Evolutionary conservation across 2,113 vertebrate genomes (phyloP).

Genomic region (Ptyas mucosa): DNA sequence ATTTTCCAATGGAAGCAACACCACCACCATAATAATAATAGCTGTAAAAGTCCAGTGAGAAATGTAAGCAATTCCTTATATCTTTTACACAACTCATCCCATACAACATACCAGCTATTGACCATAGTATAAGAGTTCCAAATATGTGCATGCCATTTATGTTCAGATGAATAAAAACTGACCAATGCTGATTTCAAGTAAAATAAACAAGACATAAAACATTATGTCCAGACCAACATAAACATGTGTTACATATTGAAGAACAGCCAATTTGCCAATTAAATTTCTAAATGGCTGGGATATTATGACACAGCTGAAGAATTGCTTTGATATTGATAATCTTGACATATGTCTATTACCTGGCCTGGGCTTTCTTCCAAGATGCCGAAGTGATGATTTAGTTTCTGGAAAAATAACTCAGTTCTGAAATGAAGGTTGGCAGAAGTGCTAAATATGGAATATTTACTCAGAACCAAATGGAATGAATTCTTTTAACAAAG

Average conservation of each 20-base stretch:
- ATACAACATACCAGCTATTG: not conserved
- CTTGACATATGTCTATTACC: slow-evolving; percentile 28
- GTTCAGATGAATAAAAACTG: not conserved
- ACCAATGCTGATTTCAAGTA: not conserved
- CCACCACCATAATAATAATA: not conserved
- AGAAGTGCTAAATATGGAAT: slow-evolving; percentile 18
- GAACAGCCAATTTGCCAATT: slow-evolving; percentile 5
- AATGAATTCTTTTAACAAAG: slow-evolving; percentile 7
- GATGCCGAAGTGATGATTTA: slow-evolving; percentile 15
- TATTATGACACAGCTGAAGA: slow-evolving; percentile 9
- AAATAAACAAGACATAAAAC: slow-evolving; percentile 23
- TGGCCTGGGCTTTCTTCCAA: slow-evolving; percentile 26
- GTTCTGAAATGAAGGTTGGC: slow-evolving; percentile 24
- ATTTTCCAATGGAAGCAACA: not conserved
- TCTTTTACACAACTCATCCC: not conserved
- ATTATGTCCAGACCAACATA: not conserved
- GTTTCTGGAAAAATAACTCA: slow-evolving; percentile 1
- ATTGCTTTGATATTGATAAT: slow-evolving; percentile 18
- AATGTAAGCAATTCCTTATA: not conserved
- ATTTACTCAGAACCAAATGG: not conserved
- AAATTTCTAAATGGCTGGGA: slow-evolving; percentile 4
- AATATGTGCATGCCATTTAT: not conserved
- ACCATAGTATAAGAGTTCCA: not conserved
- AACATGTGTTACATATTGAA: slow-evolving; percentile 11
- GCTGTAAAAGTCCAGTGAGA: not conserved